Evolutionary conservation across 2,113 vertebrate genomes (phyloP).

Genomic region (Tragelaphus imberbis): DNA sequence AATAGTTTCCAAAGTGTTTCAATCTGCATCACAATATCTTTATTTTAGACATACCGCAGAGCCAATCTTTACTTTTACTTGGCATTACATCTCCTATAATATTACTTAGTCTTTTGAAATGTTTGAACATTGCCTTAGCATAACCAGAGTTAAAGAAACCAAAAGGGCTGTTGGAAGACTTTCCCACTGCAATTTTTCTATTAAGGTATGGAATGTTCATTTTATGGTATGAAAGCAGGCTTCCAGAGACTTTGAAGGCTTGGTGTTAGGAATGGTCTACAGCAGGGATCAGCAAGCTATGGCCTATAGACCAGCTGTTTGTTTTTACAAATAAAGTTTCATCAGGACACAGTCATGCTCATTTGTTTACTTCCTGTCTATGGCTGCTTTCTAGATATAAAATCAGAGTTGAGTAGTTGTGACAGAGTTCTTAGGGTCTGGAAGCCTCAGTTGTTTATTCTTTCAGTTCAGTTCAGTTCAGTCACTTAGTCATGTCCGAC

Average conservation of each 20-base stretch:
- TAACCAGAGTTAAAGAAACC: background rate
- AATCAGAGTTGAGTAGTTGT: background rate
- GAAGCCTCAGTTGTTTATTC: background rate
- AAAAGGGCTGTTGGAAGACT: background rate
- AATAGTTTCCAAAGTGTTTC: background rate
- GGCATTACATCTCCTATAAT: background rate
- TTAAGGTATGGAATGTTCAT: background rate
- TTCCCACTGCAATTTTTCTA: background rate
- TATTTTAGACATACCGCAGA: background rate
- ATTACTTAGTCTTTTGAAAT: background rate
- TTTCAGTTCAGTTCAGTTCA: background rate
- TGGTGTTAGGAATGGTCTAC: background rate
- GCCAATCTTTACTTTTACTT: background rate
- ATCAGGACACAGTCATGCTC: background rate
- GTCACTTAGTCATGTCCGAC: too few relatives aligned
- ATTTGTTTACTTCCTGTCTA: background rate
- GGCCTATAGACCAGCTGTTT: background rate
- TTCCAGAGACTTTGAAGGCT: background rate
- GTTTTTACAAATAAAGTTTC: background rate
- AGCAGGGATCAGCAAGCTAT: background rate
- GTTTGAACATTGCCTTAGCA: background rate
- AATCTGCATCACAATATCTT: background rate
- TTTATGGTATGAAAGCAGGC: background rate
- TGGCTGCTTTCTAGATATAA: background rate
- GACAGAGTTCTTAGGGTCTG: background rate